phyloP scores from a whole-genome alignment of 2,888 invertebrate genomes.

The Digitonthophagus gazella region DNA sequence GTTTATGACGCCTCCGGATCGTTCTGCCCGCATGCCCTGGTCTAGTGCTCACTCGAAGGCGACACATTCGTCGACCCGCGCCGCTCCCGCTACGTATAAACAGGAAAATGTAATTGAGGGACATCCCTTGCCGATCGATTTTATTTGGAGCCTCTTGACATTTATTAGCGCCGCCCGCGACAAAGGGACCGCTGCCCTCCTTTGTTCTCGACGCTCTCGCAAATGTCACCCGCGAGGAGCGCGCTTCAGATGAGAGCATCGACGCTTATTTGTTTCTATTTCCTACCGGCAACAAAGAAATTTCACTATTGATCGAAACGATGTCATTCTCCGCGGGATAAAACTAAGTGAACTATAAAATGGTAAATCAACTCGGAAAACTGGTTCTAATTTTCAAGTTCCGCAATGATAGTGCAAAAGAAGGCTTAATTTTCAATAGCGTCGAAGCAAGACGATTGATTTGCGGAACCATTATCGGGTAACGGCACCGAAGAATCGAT shows the following conservation, averaged over 20 bases:
- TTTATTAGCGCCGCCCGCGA: conserved; percentile 30
- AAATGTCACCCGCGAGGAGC: background rate
- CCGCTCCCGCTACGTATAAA: conserved; percentile 37
- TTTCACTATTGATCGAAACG: background rate
- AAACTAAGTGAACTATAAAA: too few relatives aligned
- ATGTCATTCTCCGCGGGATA: background rate
- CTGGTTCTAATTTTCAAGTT: background rate
- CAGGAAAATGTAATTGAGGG: conserved; percentile 39
- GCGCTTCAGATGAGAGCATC: background rate
- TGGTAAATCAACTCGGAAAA: too few relatives aligned
- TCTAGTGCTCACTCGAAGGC: conserved; percentile 35
- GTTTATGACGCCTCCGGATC: conserved; percentile 38
- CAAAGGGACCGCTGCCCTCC: conserved; percentile 23
- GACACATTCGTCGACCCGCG: conserved; percentile 31
- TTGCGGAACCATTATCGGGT: background rate
- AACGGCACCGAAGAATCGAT: background rate
- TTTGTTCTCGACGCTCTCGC: background rate
- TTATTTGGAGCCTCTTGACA: conserved; percentile 31
- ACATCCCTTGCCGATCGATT: conserved; percentile 30
- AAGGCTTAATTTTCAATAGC: background rate
- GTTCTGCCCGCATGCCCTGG: conserved; percentile 32
- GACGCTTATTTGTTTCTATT: background rate
- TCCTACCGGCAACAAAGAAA: background rate
- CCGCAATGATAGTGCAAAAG: background rate
- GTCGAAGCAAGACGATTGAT: background rate